Evolutionary conservation across 2,113 vertebrate species (phyloP), one percentile per base, ranked within the genome.

Genomic region (Oncorhynchus clarkii): DNA sequence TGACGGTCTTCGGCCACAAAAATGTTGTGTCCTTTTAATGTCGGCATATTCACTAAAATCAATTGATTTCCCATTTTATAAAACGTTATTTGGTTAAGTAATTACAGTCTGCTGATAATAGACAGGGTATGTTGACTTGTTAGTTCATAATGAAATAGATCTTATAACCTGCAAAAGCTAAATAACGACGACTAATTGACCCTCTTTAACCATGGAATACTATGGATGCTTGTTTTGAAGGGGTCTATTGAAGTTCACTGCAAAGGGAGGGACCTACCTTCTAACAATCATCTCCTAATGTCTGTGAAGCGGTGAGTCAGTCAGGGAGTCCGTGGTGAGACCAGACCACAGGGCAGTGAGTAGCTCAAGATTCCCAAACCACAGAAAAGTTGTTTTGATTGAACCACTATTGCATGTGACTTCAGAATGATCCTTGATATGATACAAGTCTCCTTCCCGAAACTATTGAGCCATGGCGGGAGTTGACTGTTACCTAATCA

Each of bases 401-500:
- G 5, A 80, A 67, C 67, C 48, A 34, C 45, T 20, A 39, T 89
- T 73, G 84, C 85, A 85, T 86, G 89, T 81, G 86, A 89, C 1
- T 34, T 67, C 62, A 68, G 74, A 80, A 82, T 86, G 84, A 80
- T 80, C 73, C 70, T 65, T 24, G 71, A 86, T 69, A 79, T 78
- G 31, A 67, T 65, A 66, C 70, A 74, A 84, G 75, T 75, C 70
- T 51, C 59, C 81, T 89, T 88, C 86, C 85, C 71, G 79, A 86
- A 90, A 84, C 79, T 73, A 45, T 16, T 57, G 51, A 4, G 11
- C 77, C 64, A 31, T 72, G 80, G 75, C 73, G 64, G 1, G 20
- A 85, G 77, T 31, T 27, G 12, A 3, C 67, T 34, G 3, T 68
- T 22, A 34, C 67, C 67, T 22, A 20, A 68, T 31, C 39, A 4